Conservation (phyloP, 2,113 vertebrate genomes). For the Thunnus thynnus region DNA sequence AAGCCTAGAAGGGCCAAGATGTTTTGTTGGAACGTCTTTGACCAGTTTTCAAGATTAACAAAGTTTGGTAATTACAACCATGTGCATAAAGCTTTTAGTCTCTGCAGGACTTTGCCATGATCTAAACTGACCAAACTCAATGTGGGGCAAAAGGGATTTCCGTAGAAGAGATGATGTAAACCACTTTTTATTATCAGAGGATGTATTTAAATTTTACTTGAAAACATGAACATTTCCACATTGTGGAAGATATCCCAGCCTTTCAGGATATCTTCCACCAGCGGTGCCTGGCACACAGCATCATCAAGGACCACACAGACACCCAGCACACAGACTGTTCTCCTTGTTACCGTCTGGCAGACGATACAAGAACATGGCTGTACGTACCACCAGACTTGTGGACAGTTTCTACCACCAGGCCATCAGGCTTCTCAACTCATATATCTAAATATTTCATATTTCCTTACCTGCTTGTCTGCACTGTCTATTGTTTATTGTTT, state of each 20-base stretch:
- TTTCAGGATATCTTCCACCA: background rate
- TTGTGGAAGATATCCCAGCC: background rate
- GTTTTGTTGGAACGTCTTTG: constrained; percentile 33
- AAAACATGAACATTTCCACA: constrained; percentile 32
- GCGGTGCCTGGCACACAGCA: background rate
- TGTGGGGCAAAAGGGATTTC: constrained; percentile 28
- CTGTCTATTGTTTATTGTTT: background rate
- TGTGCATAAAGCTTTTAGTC: constrained; percentile 40
- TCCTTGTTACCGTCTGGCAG: background rate
- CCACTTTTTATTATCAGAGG: constrained; percentile 36
- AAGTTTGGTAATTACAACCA: constrained; percentile 62
- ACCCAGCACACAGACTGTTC: background rate
- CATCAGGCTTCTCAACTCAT: no score
- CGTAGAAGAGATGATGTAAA: constrained; percentile 41
- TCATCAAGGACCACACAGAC: background rate
- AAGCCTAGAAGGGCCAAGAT: background rate
- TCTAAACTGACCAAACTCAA: constrained; percentile 46
- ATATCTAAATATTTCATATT: background rate
- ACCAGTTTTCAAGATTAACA: constrained; percentile 40
- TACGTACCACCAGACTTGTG: no score
- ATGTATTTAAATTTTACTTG: constrained; percentile 36
- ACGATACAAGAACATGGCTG: background rate
- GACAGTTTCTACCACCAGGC: no score
- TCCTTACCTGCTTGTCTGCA: background rate
- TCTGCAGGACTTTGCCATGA: constrained; percentile 46